Base-by-base conservation (phyloP, 1,140 invertebrate species). In the Philopotamus ludificatus region DNA sequence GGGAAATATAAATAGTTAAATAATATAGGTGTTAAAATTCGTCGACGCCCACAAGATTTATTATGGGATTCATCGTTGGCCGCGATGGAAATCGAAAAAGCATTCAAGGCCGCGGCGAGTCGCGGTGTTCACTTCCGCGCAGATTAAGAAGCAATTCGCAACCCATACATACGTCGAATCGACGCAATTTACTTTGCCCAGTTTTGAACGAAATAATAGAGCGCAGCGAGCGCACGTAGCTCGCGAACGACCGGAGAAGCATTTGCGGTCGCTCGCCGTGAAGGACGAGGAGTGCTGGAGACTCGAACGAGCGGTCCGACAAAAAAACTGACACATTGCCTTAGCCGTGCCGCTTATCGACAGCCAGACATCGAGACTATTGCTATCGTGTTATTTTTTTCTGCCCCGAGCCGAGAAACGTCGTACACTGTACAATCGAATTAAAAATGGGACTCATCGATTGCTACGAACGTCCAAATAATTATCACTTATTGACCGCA, bases 231-330 rank as follows among this genome's bases (percentile, higher is more conserved):
- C 4, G 4, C 20, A 45, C 23, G 45, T 18, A 49, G 23, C 4
- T 3, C 23, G 9, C n/a, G 20, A 44, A 3, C 12, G 20, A 44
- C n/a, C 3, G n/a, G n/a, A 3, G 20, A 3, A 44, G 20, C 20
- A 15, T 12, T 44, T 3, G 51, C 41, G 18, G 51, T 15, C 16
- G 25, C 1, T 34, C 15, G 23, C 15, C 41, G 20, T 54, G 10
- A 34, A 54, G 41, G 16, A 15, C 20, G 45, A 21, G 23, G 45
- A 49, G 12, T 9, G 9, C 20, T 8, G 22, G 51, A 54, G 51
- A 54, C 51, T 34, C 51, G 51, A 54, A 12, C 51, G 51, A 54
- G 51, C 25, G 51, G 25, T 9, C 23, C 8, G 26, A 34, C 51
- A 16, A 51, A 54, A 53, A 54, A 54, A 54, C 51, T 34, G 25